Evolutionary conservation across 1,140 invertebrate species (phyloP).

Genomic region (Eupristina koningsbergeri): DNA sequence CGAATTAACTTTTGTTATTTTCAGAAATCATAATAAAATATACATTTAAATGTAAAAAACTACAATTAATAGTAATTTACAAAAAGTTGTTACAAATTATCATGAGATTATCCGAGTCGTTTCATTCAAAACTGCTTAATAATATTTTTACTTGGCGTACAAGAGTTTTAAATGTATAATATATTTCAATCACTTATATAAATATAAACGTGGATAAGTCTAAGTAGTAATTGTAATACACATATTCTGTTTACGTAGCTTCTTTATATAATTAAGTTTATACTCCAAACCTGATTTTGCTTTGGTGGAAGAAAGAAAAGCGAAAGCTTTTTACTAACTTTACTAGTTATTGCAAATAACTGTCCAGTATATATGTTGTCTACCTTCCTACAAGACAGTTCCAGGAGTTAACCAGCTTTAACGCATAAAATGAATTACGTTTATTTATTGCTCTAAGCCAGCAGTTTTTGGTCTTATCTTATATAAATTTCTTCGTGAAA

Average conservation of each 20-base stretch:
- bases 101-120: neutral
- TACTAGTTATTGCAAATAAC: conserved; percentile 29
- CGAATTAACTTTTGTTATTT: neutral
- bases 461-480: conserved; percentile 32
- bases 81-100: neutral
- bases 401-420: conserved; percentile 18
- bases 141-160: neutral
- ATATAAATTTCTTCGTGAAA: conserved; percentile 2
- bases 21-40: neutral
- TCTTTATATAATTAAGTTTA: conserved; percentile 21
- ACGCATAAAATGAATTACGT: conserved; percentile 28
- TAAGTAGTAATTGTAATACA: neutral
- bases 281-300: conserved; percentile 1
- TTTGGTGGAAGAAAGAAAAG: conserved; percentile 21
- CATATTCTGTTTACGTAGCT: conserved; percentile 2
- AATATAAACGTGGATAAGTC: neutral
- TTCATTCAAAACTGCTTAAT: neutral
- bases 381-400: conserved; percentile 54
- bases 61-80: neutral
- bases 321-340: conserved; percentile 26
- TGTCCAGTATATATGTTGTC: conserved; percentile 25
- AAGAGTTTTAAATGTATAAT: neutral
- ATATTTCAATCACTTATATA: neutral
- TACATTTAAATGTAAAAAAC: neutral
- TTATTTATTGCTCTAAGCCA: conserved; percentile 33